A percentile compares a stretch with the other conserved stretches of the same genome.
Conservation (phyloP, 2,113 vertebrate species). For the Sterna hirundo region DNA sequence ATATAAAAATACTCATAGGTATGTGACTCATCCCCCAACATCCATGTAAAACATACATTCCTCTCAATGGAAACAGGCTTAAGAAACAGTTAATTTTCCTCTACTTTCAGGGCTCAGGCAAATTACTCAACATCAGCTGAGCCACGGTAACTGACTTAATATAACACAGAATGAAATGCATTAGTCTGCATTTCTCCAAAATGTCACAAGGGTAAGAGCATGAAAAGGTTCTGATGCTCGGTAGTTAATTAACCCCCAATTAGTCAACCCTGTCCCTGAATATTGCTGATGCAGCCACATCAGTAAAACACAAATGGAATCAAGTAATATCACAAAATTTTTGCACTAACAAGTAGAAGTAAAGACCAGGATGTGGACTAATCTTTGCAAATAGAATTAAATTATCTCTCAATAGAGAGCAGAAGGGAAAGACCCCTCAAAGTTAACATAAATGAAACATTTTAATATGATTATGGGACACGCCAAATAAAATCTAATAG, state of each 20-base stretch:
- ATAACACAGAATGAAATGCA: background rate
- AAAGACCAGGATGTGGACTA: slow-evolving; percentile 2
- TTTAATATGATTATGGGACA: slow-evolving; percentile 62
- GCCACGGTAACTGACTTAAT: background rate
- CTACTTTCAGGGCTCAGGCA: background rate
- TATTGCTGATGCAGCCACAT: slow-evolving; percentile 1
- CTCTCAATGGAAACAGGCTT: background rate
- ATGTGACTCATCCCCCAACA: background rate
- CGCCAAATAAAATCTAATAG: slow-evolving; percentile 58
- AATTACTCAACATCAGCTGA: background rate
- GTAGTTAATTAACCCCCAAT: slow-evolving; percentile 49
- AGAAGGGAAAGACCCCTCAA: slow-evolving; percentile 41
- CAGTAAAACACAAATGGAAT: slow-evolving; percentile 7
- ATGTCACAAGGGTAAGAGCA: slow-evolving; percentile 36
- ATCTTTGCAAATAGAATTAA: slow-evolving; percentile 54
- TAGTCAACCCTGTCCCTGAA: slow-evolving; percentile 29
- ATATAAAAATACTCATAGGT: background rate
- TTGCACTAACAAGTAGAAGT: slow-evolving; percentile 22
- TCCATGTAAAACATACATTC: background rate
- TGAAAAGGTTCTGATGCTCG: slow-evolving; percentile 27
- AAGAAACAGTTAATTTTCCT: background rate
- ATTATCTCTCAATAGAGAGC: slow-evolving; percentile 39
- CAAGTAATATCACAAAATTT: slow-evolving; percentile 12
- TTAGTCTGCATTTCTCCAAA: background rate
- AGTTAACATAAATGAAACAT: slow-evolving; percentile 46